Evolutionary conservation across 2,797 vertebrate genomes (phyloP), one percentile per base, ranked within the genome.

Genomic region (Ambastaia sidthimunki): DNA sequence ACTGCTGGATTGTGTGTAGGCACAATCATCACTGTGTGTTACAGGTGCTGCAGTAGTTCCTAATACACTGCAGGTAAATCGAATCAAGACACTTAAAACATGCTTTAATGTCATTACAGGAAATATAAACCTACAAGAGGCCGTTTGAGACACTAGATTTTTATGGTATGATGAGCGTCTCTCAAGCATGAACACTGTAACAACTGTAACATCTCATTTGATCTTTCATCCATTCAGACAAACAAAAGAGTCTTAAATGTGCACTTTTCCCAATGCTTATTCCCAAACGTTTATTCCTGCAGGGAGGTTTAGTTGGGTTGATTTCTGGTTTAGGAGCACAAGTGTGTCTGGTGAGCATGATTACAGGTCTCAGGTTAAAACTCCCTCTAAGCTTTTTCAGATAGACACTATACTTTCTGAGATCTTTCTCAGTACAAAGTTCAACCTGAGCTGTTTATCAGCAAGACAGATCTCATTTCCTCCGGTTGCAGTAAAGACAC

Each of bases 251-350:
- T 25, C 10, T 59, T 59, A 23, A 28, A 47, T 3, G 23, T 31
- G 55, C 31, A 37, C 11, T 3, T n/a, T n/a, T n/a, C n/a, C n/a
- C n/a, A n/a, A n/a, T n/a, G n/a, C 3, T 15, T 4, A 31, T 52
- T 7, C 25, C 68, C n/a, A 23, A 28, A 48, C 62, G 16, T 13
- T 2, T 23, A 28, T 47, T 63, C 60, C 84, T 84, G 11, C 89
- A 98, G 96, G 96, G 97, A 66, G 92, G 93, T 44, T 91, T 98
- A 83, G 19, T 78, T 31, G 97, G 97, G 31, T 90, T 98, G 86
- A n/a, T 92, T 57, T 76, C 55, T 16, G 95, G 96, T 59, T 94
- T 97, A 21, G 18, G 96, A 87, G 85, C 89, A 80, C 97, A 97
- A 89, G 57, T 96, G 80, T 96, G 96, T 82, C 95, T 94, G 85